A percentile compares a stretch with the other conserved stretches of the same genome.
phyloP scores from a whole-genome alignment of 2,888 invertebrate genomes.

The Mactromeris polynyma region DNA sequence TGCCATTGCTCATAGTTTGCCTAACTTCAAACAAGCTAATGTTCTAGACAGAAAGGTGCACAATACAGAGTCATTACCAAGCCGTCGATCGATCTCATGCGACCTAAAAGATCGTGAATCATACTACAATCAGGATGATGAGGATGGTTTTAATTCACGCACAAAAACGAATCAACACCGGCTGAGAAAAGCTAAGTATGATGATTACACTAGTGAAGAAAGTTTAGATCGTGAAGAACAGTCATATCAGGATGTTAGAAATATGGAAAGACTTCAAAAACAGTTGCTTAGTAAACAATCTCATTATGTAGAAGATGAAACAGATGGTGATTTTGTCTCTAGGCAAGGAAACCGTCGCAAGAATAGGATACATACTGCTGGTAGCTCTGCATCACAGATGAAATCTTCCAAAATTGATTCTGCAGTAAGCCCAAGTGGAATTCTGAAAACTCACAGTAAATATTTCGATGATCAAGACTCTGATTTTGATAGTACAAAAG shows the following conservation, averaged over 20 bases:
- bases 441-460: slow-evolving; percentile 22
- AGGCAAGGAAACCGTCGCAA: neutral
- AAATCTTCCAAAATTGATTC: neutral
- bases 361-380: neutral
- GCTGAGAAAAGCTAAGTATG: neutral
- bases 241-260: neutral
- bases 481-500: neutral
- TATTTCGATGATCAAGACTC: neutral
- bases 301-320: neutral
- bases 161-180: too few species aligned
- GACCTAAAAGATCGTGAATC: neutral
- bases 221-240: neutral
- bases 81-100: neutral
- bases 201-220: neutral
- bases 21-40: neutral
- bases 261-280: neutral
- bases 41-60: neutral
- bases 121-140: neutral
- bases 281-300: neutral
- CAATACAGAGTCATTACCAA: neutral
- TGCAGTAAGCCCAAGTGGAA: neutral
- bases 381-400: neutral
- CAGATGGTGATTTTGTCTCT: neutral
- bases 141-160: neutral
- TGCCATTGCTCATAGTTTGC: neutral